phyloP scores from a whole-genome alignment of 2,113 vertebrate genomes.

The Gallinago undulata region DNA sequence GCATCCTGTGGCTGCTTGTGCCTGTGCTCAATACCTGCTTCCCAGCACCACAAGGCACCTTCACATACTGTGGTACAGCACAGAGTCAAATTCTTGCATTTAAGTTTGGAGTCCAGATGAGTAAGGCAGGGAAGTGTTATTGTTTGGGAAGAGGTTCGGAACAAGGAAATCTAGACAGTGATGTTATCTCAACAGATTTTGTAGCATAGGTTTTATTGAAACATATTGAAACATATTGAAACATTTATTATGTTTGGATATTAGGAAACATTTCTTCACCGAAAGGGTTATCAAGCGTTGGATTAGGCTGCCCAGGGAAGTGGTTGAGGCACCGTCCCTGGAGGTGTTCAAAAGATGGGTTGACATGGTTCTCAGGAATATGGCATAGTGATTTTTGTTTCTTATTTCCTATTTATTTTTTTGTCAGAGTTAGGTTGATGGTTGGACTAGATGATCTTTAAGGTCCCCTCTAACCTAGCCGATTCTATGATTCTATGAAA shows the following conservation, averaged over 20 bases:
- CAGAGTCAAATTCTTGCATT: background rate
- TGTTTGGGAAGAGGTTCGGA: background rate
- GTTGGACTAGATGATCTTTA: no score
- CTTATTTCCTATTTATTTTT: no score
- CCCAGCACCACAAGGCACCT: background rate
- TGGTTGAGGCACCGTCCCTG: no score
- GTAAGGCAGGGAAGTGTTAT: background rate
- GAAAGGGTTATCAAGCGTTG: no score
- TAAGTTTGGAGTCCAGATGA: background rate
- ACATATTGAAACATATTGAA: background rate
- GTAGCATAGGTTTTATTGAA: slow-evolving; percentile 2
- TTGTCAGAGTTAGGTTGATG: no score
- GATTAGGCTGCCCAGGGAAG: no score
- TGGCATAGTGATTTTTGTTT: no score
- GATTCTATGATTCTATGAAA: background rate
- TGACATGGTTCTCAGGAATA: no score
- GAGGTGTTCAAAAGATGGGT: no score
- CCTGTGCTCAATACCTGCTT: background rate
- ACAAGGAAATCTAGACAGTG: background rate
- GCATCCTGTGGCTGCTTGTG: background rate
- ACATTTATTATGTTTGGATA: no score
- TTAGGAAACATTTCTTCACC: no score
- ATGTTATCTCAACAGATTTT: slow-evolving; percentile 10
- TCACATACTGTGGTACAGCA: background rate
- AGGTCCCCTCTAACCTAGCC: no score